These are phyloP conservation scores for Myopa testacea DNA, from an alignment of 2,888 invertebrate species.

Conservation along the genomic window DNA sequence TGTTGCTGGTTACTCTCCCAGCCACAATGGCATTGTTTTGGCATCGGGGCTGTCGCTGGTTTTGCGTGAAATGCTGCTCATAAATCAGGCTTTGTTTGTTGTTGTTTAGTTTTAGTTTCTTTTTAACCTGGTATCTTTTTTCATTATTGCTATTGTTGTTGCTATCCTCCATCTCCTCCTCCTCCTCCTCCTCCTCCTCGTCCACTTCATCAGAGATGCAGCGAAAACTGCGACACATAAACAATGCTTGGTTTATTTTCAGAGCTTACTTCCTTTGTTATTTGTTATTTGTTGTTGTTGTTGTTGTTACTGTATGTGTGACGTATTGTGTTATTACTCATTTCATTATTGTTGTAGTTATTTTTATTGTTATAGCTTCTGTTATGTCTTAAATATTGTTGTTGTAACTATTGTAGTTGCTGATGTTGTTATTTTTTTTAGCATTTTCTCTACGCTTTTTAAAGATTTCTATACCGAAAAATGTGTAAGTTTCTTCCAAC, in stretches of 20 bases:
- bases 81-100: constrained; percentile 33
- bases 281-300: background rate
- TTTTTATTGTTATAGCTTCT: background rate
- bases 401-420: background rate
- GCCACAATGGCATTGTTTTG: background rate
- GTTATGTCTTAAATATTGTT: background rate
- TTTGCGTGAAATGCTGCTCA: constrained; percentile 20
- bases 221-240: constrained; percentile 20
- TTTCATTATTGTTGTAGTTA: background rate
- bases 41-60: background rate
- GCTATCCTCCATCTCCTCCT: background rate
- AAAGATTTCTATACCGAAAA: too few species aligned
- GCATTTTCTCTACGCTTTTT: background rate
- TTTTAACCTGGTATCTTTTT: background rate
- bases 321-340: background rate
- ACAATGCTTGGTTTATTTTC: constrained; percentile 3
- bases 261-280: constrained; percentile 11
- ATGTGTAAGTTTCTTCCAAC: too few species aligned
- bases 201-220: background rate
- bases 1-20: constrained; percentile 9
- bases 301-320: too few species aligned
- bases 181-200: background rate
- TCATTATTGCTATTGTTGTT: constrained; percentile 8
- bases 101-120: background rate
- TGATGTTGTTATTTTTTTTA: background rate